Base-by-base conservation (phyloP, 2,113 vertebrate genomes). In the Urocitellus parryii region DNA sequence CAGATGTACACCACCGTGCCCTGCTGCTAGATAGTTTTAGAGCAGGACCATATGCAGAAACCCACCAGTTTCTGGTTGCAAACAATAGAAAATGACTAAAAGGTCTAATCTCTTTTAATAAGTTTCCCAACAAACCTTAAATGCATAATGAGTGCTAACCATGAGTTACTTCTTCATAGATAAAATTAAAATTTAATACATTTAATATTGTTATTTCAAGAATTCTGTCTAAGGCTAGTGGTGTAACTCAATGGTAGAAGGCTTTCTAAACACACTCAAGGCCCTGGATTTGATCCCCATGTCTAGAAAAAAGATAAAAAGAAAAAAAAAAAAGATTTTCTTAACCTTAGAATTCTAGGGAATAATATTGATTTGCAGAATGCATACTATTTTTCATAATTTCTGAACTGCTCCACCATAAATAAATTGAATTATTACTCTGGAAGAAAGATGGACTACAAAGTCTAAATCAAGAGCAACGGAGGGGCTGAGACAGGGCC, bases 121-220 rank as follows among this genome's bases (percentile, higher is more conserved):
- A 22, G 70, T 70, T 76, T 70, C 39, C 25, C 61, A 76, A 34
- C 10, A 76, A 80, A 58, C 4, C 25, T 88, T 27, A 84, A 14
- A 18, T 42, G 24, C 14, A 63, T 91, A 67, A 72, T 58, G 8
- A 88, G 27, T 61, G 12, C 24, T 61, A 56, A 76, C 67, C 29
- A 9, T 90, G 29, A 78, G 51, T 45, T 88, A 76, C 20, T 80
- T 80, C 51, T 80, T 24, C 48, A 27, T 63, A 70, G 24, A 37
- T 77, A 70, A 76, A 88, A 93, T 72, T 89, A 89, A 83, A 91
- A 29, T 67, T 39, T 74, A 58, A 51, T 74, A 72, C 22, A 61
- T n/a, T 88, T 65, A 65, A 72, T 27, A 51, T 90, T 86, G 68
- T 77, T 81, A 42, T 58, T 83, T 90, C 27, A 51, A 83, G 24